Evolutionary conservation across 37 sponge, comb jelly and placozoan genomes (phyloP).

Genomic region (Petrosia ficiformis): DNA sequence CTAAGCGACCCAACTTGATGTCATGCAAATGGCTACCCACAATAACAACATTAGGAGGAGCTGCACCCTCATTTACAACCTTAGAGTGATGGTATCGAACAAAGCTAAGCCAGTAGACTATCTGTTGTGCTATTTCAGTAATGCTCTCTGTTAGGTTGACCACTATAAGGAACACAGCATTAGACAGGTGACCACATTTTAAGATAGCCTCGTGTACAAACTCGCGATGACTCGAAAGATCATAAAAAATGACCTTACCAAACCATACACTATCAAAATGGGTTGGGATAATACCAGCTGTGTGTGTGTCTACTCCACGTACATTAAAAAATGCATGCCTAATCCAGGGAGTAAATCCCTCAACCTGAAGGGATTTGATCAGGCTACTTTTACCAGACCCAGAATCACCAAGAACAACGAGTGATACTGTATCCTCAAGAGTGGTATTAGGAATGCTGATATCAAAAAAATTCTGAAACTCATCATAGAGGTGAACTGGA

Average conservation of each 20-base stretch:
- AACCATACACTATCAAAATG: background rate
- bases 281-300: conserved; percentile 13
- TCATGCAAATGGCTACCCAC: conserved; percentile 12
- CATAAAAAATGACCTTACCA: conserved; percentile 12
- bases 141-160: background rate
- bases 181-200: conserved; percentile 7
- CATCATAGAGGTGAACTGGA: background rate
- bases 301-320: background rate
- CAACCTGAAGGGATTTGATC: conserved; percentile 23
- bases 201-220: background rate
- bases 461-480: background rate
- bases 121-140: background rate
- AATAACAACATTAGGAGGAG: conserved; percentile 13
- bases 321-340: background rate
- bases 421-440: conserved; percentile 10
- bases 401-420: conserved; percentile 29
- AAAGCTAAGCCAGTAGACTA: conserved; percentile 26
- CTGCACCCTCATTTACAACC: background rate
- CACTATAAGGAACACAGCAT: conserved; percentile 17
- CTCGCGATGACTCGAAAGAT: conserved; percentile 4
- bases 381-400: conserved; percentile 33
- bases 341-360: background rate
- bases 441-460: background rate
- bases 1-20: background rate
- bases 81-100: conserved; percentile 1